phyloP scores from a whole-genome alignment of 2,797 vertebrate species.

The Periparus ater region DNA sequence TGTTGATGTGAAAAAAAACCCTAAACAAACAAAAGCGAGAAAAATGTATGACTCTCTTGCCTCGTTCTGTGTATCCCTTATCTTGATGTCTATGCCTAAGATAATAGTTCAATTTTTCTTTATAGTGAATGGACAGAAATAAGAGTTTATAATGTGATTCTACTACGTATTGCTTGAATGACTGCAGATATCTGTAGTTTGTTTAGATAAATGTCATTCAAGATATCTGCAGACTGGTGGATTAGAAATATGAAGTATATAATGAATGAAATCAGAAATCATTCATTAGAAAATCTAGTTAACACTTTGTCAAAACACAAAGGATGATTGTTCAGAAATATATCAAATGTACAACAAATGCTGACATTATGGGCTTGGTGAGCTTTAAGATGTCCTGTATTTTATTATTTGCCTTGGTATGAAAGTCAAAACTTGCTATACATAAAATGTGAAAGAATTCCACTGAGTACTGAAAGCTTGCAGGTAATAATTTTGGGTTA shows the following conservation, averaged over 20 bases:
- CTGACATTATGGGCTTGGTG: too few species aligned
- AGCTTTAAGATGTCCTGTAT: not conserved
- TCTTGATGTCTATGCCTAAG: not conserved
- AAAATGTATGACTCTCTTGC: not conserved
- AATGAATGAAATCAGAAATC: not conserved
- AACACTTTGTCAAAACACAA: not conserved
- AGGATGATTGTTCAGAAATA: not conserved
- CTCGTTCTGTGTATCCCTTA: not conserved
- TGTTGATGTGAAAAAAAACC: not conserved
- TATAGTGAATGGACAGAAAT: not conserved
- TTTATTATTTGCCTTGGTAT: not conserved
- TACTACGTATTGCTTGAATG: not conserved
- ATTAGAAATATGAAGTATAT: not conserved
- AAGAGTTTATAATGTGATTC: not conserved
- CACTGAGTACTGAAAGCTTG: not conserved
- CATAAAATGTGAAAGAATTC: not conserved
- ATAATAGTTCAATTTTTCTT: not conserved
- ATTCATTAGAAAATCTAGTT: not conserved
- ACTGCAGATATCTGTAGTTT: not conserved
- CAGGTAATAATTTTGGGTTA: not conserved
- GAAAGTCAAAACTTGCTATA: not conserved
- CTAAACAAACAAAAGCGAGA: not conserved
- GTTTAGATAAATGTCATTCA: not conserved
- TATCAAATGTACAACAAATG: not conserved
- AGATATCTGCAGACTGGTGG: not conserved